A percentile compares a stretch with the other conserved stretches of the same genome.
Evolutionary conservation across 2,797 vertebrate species (phyloP).

Genomic region (Cetoscarus ocellatus): DNA sequence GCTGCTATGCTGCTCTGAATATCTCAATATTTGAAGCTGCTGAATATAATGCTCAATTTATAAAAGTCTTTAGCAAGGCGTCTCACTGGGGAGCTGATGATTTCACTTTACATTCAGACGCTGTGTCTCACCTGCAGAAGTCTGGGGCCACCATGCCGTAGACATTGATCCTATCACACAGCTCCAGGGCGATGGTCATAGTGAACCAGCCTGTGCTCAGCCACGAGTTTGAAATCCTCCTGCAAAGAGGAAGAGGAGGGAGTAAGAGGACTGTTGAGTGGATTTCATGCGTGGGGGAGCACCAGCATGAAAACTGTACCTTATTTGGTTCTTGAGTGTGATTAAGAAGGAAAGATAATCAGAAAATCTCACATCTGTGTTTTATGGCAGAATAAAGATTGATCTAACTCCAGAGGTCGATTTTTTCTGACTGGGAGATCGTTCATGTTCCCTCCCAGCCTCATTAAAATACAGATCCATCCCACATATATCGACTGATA

Average conservation of each 20-base stretch:
- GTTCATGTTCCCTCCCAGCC: constrained; percentile 52
- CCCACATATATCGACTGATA: constrained; percentile 54
- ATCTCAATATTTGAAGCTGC: constrained; percentile 8
- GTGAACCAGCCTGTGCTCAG: constrained; percentile 99
- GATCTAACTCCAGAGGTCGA: constrained; percentile 55
- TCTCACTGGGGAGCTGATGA: not conserved
- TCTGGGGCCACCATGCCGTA: constrained; percentile 99
- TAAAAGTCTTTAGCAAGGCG: not conserved
- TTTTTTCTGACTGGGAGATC: constrained; percentile 53
- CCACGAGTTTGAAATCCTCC: constrained; percentile 98
- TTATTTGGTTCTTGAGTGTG: constrained; percentile 33
- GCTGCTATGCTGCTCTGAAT: constrained; percentile 21
- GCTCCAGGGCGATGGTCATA: constrained; percentile 97
- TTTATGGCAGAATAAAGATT: constrained; percentile 58
- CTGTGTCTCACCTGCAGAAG: constrained; percentile 94
- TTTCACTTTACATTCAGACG: constrained; percentile 36
- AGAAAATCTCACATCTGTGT: constrained; percentile 39
- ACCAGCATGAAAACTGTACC: constrained; percentile 16
- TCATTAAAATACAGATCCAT: constrained; percentile 74
- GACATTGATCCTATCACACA: constrained; percentile 95
- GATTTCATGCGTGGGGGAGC: constrained; percentile 65
- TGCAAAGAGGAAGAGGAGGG: constrained; percentile 61
- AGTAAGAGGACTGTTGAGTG: constrained; percentile 19
- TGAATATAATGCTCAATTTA: not conserved
- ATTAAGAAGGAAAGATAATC: constrained; percentile 52